These are phyloP conservation scores for Euglossa dilemma DNA, from an alignment of 1,140 invertebrate genomes.

Conservation along the genomic window DNA sequence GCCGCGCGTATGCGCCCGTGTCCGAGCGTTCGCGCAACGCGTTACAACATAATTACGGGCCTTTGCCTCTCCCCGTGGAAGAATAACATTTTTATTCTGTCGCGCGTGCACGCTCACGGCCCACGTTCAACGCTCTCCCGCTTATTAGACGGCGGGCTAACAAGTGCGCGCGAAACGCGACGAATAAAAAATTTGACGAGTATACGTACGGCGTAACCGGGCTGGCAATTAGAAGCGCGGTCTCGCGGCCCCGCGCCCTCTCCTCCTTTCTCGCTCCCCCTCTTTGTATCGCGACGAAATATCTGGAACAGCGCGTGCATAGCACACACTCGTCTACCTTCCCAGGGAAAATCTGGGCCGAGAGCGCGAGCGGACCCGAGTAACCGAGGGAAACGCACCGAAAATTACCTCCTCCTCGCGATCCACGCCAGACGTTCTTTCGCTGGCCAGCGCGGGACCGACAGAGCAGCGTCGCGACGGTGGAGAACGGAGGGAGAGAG, in stretches of 20 bases:
- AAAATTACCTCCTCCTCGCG: slow-evolving; percentile 47
- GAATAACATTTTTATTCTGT: slow-evolving; percentile 52
- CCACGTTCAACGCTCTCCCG: slow-evolving; percentile 29
- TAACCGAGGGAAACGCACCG: slow-evolving; percentile 45
- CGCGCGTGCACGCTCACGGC: slow-evolving; percentile 12
- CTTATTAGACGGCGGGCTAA: slow-evolving; percentile 45
- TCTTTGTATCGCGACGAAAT: slow-evolving; percentile 34
- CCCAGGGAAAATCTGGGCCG: slow-evolving; percentile 51
- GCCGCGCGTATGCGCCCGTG: neutral
- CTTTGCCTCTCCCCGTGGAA: slow-evolving; percentile 18
- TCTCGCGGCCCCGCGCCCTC: neutral
- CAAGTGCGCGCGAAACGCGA: slow-evolving; percentile 33
- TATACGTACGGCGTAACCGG: slow-evolving; percentile 25
- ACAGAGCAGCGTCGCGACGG: neutral
- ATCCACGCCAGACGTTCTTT: slow-evolving; percentile 24
- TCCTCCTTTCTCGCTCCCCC: neutral
- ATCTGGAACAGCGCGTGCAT: slow-evolving; percentile 53
- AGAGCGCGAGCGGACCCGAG: slow-evolving; percentile 38
- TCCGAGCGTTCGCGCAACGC: slow-evolving; percentile 26
- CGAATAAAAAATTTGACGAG: slow-evolving; percentile 48
- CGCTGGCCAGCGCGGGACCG: neutral
- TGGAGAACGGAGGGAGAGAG: neutral
- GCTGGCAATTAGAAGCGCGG: slow-evolving; percentile 52
- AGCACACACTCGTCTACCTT: slow-evolving; percentile 37
- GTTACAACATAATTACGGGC: slow-evolving; percentile 52